These are phyloP conservation scores for Chamaetylas fuelleborni DNA, from an alignment of 2,113 vertebrate genomes.

Conservation along the genomic window DNA sequence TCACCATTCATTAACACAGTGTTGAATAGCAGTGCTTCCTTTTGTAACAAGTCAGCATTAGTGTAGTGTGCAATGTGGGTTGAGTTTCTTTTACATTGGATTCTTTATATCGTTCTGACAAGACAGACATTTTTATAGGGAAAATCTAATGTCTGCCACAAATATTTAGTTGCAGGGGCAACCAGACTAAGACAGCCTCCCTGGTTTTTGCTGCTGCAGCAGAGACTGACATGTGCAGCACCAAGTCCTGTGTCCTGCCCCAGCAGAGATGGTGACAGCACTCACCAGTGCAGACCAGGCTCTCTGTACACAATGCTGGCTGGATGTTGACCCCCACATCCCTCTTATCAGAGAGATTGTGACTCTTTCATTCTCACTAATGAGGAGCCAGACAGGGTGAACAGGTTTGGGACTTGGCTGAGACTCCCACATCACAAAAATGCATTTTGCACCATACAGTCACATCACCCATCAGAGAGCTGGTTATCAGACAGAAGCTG, in stretches of 20 bases:
- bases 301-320: accelerated
- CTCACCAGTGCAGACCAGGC: background rate
- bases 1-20: background rate
- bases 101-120: background rate
- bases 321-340: background rate
- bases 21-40: background rate
- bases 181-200: background rate
- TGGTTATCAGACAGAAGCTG: background rate
- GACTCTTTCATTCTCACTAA: background rate
- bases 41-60: background rate
- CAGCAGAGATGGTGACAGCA: background rate
- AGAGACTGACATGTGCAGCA: background rate
- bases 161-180: background rate
- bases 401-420: background rate
- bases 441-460: background rate
- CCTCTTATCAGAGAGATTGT: background rate
- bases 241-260: background rate
- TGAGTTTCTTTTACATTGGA: background rate
- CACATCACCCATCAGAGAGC: background rate
- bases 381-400: background rate
- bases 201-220: background rate
- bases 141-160: background rate
- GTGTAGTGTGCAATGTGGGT: background rate
- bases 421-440: background rate
- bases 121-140: background rate